Evolutionary conservation across 1,140 invertebrate species (phyloP), one percentile per base, ranked within the genome.

Genomic region (Drosophila hydei): DNA sequence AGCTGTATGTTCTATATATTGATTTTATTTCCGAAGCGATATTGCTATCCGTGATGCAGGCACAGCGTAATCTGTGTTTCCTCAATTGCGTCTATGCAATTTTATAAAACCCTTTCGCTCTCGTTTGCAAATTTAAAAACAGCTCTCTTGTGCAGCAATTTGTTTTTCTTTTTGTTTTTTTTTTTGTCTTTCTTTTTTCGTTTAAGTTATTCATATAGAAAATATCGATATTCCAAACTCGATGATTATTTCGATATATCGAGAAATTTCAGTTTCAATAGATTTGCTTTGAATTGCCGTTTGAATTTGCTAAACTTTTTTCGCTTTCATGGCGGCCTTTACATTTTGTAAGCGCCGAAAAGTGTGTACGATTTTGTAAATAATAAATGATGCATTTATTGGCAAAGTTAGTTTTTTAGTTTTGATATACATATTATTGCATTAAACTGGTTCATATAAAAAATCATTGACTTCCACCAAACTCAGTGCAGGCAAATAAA

Each of bases 11-110:
- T 38, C 16, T 55, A 38, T 72, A 72, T 72, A 72, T 72, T 68
- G 64, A 72, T 72, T 72, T 68, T 72, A 48, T 59, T 23, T 48
- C 27, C 19, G 18, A 25, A 64, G 42, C 55, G 14, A 43, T 19
- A 38, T 16, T 3, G 12, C 18, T 25, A 14, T 40, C 5, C n/a
- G 3, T 16, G 16, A 18, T 51, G 7, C 27, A 16, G 40, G n/a
- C 1, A n/a, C 25, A 8, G 12, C 3, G 4, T 0, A 5, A 11
- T 27, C 4, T 43, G 38, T 43, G 38, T 4, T n/a, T 12, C 14
- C 19, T 21, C 7, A 1, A 1, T 14, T 8, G 19, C 23, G 38
- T 27, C 27, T 30, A 1, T 7, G 0, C 1, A 30, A 30, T 50
- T 16, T 1, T 9, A 40, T 4, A 3, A 0, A 30, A 33, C 18